A percentile compares a stretch with the other conserved stretches of the same genome.
Conservation (phyloP, 1,140 invertebrate species). For the Papilio xuthus region DNA sequence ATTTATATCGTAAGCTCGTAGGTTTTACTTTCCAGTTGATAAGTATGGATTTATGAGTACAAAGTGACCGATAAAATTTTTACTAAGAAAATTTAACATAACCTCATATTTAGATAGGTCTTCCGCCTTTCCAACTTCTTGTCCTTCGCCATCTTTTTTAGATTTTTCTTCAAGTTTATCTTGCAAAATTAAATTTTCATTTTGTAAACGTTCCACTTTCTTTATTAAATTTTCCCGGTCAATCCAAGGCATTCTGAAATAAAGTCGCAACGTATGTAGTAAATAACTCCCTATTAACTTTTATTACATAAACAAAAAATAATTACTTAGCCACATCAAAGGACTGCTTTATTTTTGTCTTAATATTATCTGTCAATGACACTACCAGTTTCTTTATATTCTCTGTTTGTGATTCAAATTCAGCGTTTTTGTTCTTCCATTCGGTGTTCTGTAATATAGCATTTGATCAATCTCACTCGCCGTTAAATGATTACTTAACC, state of each 20-base stretch:
- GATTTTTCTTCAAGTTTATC: conserved; percentile 62
- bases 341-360: conserved; percentile 63
- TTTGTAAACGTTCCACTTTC: conserved; percentile 64
- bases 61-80: background rate
- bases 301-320: conserved; percentile 4
- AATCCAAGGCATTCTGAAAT: conserved; percentile 64
- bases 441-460: conserved; percentile 62
- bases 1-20: background rate
- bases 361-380: conserved; percentile 61
- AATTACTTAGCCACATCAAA: conserved; percentile 64
- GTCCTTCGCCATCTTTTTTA: conserved; percentile 55
- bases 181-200: conserved; percentile 63
- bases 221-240: conserved; percentile 65
- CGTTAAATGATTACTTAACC: background rate
- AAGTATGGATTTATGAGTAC: background rate
- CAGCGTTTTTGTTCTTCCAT: conserved; percentile 68
- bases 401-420: conserved; percentile 69
- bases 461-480: background rate
- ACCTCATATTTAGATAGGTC: conserved; percentile 53
- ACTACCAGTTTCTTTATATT: conserved; percentile 61
- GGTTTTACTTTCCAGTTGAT: no score
- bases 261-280: background rate
- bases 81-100: background rate
- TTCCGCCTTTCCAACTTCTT: conserved; percentile 42
- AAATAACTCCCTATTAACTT: background rate